phyloP scores from a whole-genome alignment of 2,797 vertebrate genomes.

The Typhlichthys subterraneus region DNA sequence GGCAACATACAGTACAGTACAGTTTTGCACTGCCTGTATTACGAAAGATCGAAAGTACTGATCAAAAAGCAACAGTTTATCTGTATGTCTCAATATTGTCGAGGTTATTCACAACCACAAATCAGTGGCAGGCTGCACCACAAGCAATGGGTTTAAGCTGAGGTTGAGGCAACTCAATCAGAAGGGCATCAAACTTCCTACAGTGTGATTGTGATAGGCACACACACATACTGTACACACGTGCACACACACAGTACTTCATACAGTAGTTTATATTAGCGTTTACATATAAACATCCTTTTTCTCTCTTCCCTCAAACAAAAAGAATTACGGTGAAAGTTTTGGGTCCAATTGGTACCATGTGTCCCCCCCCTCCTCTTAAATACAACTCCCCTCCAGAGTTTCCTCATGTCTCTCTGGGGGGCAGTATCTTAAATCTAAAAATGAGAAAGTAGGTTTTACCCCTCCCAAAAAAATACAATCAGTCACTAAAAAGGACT shows the following conservation, averaged over 20 bases:
- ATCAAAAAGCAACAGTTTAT: no score
- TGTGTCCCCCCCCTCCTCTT: slow-evolving; percentile 44
- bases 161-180: slow-evolving; percentile 45
- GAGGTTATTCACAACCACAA: slow-evolving; percentile 36
- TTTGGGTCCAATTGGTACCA: slow-evolving; percentile 60
- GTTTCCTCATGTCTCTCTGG: slow-evolving; percentile 54
- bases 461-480: slow-evolving; percentile 16
- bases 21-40: no score
- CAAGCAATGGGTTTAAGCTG: slow-evolving; percentile 46
- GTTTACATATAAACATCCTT: not conserved
- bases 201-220: slow-evolving; percentile 47
- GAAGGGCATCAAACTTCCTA: slow-evolving; percentile 43
- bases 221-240: slow-evolving; percentile 9
- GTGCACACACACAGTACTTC: slow-evolving; percentile 6
- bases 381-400: slow-evolving; percentile 42
- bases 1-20: no score
- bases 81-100: slow-evolving; percentile 7
- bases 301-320: slow-evolving; percentile 31
- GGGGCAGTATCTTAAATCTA: slow-evolving; percentile 52
- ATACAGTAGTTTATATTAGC: not conserved
- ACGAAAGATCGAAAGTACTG: no score
- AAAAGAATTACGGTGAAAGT: slow-evolving; percentile 45
- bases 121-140: slow-evolving; percentile 24
- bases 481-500: slow-evolving; percentile 37
- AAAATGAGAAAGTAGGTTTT: slow-evolving; percentile 41